Base-by-base conservation (phyloP, 2,888 invertebrate species). In the Agonum fuliginosum region DNA sequence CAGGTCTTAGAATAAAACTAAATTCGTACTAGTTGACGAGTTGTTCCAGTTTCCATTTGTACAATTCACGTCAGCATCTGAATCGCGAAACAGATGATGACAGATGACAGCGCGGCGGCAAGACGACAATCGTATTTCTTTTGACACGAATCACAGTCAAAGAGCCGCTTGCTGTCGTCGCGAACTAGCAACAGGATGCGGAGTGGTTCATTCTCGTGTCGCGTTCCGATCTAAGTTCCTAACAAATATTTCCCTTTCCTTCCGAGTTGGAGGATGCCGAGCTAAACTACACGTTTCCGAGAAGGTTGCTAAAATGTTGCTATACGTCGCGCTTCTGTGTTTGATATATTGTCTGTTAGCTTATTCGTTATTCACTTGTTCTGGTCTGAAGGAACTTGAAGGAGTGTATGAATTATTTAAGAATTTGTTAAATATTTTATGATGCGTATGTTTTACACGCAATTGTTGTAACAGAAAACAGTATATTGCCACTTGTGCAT, bases 61-160 rank as follows among this genome's bases (percentile, higher is more conserved):
- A 3, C 10, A 8, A 24, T 54, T 24, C 24, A 12, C 54, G 24
- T 54, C 54, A 54, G 24, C 54, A 54, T 22, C 54, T 54, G 24
- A 54, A 54, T 54, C 54, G 54, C 22, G 54, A 54, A 20, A 22
- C n/a, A 22, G 54, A 22, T 54, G 54, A 22, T 24, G 54, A 24
- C 54, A 54, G 54, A n/a, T n/a, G n/a, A n/a, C n/a, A n/a, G n/a
- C n/a, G n/a, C n/a, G n/a, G n/a, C n/a, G n/a, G n/a, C n/a, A n/a
- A n/a, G n/a, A n/a, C 54, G 22, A 54, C 54, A 54, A 12, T 24
- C 54, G 24, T 22, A 54, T 54, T 54, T 54, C 54, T 20, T 54
- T 54, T 54, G 27, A 54, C 54, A 54, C 54, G 54, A 54, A 54
- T 54, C 54, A 12, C n/a, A 54, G 27, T n/a, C 22, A 54, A 54